Evolutionary conservation across 1,140 invertebrate genomes (phyloP).

Genomic region (Magallana gigas): DNA sequence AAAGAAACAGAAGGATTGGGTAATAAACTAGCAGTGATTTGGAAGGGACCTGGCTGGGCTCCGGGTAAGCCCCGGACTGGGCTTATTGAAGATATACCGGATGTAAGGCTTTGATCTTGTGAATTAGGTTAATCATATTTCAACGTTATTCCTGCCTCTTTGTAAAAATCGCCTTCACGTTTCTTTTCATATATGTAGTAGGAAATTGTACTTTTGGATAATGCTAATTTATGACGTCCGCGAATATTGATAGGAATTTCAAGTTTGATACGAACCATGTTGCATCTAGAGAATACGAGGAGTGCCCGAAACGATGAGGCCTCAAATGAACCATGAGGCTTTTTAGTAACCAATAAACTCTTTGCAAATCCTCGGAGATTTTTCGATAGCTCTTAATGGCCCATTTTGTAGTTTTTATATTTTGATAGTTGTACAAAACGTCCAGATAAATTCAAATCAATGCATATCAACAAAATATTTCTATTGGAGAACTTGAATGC

Average conservation of each 20-base stretch:
- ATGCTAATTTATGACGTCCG: no score
- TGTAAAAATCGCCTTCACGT: no score
- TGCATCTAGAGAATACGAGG: background rate
- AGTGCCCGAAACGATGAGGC: background rate
- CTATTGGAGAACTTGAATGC: background rate
- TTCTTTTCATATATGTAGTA: no score
- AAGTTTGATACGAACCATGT: background rate
- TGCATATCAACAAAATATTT: background rate
- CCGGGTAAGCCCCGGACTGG: constrained; percentile 90
- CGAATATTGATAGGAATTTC: background rate
- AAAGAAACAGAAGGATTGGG: constrained; percentile 80
- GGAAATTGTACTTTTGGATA: no score
- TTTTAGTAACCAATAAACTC: constrained; percentile 9
- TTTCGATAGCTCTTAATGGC: background rate
- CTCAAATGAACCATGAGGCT: background rate
- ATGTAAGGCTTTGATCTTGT: constrained; percentile 82
- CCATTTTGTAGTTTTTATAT: background rate
- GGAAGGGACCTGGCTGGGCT: constrained; percentile 93
- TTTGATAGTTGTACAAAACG: background rate
- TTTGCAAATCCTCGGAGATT: background rate
- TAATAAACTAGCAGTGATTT: constrained; percentile 86
- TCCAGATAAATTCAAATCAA: background rate
- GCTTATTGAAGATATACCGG: constrained; percentile 87
- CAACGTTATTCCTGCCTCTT: no score
- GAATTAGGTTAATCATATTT: no score